Evolutionary conservation across 2,888 invertebrate genomes (phyloP).

Genomic region (Drosophila parthenogenetica): DNA sequence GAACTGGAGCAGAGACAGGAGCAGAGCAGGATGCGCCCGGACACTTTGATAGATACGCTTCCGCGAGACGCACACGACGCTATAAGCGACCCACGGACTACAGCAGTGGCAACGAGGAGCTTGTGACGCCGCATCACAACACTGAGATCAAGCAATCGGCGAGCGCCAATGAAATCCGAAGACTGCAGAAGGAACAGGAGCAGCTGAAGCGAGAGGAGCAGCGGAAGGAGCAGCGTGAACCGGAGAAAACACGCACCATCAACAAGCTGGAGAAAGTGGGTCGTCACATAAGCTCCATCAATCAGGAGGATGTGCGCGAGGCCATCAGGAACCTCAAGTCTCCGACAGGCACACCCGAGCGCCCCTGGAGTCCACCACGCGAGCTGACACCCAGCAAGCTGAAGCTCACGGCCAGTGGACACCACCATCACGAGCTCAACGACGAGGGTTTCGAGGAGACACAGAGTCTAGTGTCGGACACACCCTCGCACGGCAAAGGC

Average conservation of each 20-base stretch:
- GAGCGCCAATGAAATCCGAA: constrained; percentile 61
- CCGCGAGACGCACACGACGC: constrained; percentile 92
- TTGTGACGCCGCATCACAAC: constrained; percentile 83
- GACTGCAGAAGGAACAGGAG: constrained; percentile 48
- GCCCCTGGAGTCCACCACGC: constrained; percentile 87
- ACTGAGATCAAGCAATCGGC: constrained; percentile 64
- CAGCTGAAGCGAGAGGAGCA: constrained; percentile 55
- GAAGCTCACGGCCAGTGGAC: constrained; percentile 68
- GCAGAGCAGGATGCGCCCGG: constrained; percentile 86
- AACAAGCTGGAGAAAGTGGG: constrained; percentile 85
- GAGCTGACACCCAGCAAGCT: constrained; percentile 75
- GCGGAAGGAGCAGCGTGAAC: constrained; percentile 74
- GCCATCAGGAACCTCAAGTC: constrained; percentile 89
- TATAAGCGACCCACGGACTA: constrained; percentile 89
- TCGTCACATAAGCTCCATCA: constrained; percentile 89
- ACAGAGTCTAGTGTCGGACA: constrained; percentile 94
- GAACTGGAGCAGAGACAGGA: not conserved
- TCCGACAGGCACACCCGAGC: constrained; percentile 87
- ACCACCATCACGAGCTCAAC: constrained; percentile 87
- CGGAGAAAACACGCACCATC: constrained; percentile 83
- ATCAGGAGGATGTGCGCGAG: constrained; percentile 89
- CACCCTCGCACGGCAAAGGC: constrained; percentile 90
- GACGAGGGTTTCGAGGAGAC: constrained; percentile 97
- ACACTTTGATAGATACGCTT: constrained; percentile 93
- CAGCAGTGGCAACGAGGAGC: constrained; percentile 87